These are phyloP conservation scores for Elgaria multicarinata DNA, from an alignment of 2,113 vertebrate species.

Conservation along the genomic window DNA sequence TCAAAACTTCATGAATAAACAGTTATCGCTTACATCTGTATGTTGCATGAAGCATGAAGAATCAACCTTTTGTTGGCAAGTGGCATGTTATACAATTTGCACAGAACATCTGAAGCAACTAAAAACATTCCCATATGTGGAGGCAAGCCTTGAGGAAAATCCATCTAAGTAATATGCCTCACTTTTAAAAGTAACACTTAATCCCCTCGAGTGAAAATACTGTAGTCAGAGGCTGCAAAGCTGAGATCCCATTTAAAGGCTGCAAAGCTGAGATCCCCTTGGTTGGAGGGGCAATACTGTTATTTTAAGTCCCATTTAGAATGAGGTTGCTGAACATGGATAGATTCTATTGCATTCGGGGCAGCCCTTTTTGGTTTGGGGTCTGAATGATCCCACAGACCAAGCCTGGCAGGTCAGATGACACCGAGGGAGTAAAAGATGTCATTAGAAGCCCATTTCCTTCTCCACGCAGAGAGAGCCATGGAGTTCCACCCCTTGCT, in stretches of 20 bases:
- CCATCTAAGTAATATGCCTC: background rate
- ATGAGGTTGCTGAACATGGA: background rate
- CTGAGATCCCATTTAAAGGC: constrained; percentile 3
- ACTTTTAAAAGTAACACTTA: constrained; percentile 46
- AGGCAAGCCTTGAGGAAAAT: background rate
- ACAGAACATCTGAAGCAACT: constrained; percentile 24
- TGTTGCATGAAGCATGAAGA: constrained; percentile 30
- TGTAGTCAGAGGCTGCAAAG: constrained; percentile 7
- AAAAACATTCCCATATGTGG: constrained; percentile 34
- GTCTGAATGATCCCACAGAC: too few species aligned
- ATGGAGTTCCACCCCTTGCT: too few species aligned
- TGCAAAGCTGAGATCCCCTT: too few species aligned
- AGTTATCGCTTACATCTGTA: constrained; percentile 31
- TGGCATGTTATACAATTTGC: background rate
- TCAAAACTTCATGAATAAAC: constrained; percentile 15
- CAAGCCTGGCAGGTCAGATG: too few species aligned
- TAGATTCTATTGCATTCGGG: background rate
- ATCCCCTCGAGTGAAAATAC: constrained; percentile 27
- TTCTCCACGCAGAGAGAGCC: too few species aligned
- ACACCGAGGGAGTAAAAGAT: too few species aligned
- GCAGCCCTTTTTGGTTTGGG: too few species aligned
- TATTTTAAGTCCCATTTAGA: background rate
- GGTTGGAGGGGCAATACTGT: background rate
- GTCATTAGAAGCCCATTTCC: too few species aligned
- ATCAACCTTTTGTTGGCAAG: constrained; percentile 28